Evolutionary conservation across 2,797 vertebrate genomes (phyloP).

Genomic region (Euthynnus affinis): DNA sequence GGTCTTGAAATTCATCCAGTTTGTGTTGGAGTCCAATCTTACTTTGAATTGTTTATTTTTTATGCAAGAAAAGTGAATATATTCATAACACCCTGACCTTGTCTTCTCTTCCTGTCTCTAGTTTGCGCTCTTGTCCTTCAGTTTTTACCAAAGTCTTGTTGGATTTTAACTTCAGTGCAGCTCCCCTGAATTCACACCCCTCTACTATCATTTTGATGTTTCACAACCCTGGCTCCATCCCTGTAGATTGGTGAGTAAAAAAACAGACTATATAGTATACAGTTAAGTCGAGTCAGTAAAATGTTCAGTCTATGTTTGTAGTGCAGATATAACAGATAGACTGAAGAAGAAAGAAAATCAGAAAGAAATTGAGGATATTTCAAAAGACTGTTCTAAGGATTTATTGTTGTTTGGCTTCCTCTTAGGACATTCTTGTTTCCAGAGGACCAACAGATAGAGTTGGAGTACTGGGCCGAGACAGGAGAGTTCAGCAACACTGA

Average conservation of each 20-base stretch:
- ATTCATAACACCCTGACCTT: not conserved
- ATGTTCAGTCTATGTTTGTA: not conserved
- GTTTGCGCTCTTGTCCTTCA: constrained; percentile 80
- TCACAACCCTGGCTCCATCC: constrained; percentile 88
- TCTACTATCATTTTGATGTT: constrained; percentile 87
- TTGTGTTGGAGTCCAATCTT: not conserved
- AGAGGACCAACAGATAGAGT: constrained; percentile 90
- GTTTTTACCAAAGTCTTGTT: constrained; percentile 85
- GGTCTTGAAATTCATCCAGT: not conserved
- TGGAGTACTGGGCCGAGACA: constrained; percentile 90
- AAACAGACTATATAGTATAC: not conserved
- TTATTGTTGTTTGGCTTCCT: constrained; percentile 5
- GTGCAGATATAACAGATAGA: not conserved
- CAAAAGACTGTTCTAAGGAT: not conserved
- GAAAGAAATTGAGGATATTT: not conserved
- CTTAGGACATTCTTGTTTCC: constrained; percentile 94
- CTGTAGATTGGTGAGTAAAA: constrained; percentile 89
- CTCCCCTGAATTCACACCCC: constrained; percentile 86
- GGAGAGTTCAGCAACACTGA: constrained; percentile 86
- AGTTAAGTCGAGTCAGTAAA: not conserved
- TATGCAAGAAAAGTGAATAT: not conserved
- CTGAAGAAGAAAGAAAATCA: not conserved
- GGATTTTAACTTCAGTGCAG: constrained; percentile 92
- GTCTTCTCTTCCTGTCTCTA: constrained; percentile 54
- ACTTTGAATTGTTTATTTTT: not conserved